These are phyloP conservation scores for Cebus imitator DNA, from an alignment of 2,113 vertebrate genomes.

Conservation along the genomic window DNA sequence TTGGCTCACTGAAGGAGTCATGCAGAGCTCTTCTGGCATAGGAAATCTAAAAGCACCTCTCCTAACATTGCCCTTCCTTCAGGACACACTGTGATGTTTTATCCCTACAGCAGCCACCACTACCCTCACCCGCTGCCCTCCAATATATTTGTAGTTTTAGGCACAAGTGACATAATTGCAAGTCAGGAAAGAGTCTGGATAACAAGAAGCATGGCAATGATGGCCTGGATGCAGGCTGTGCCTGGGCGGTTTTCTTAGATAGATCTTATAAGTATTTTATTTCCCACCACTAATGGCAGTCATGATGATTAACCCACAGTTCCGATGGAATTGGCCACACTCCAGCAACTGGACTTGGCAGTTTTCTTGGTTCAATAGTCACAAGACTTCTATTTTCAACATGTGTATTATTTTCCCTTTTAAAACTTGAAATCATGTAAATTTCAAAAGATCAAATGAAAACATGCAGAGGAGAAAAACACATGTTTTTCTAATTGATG, in stretches of 20 bases:
- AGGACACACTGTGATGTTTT: no score
- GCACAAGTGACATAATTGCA: not conserved
- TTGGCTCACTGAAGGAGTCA: not conserved
- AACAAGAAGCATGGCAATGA: no score
- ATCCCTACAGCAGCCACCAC: not conserved
- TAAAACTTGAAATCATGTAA: not conserved
- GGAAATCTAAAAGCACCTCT: not conserved
- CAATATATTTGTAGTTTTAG: not conserved
- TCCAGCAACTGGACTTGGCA: no score
- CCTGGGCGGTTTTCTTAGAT: not conserved
- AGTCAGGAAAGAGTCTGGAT: not conserved
- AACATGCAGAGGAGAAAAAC: not conserved
- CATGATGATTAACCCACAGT: no score
- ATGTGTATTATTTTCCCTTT: not conserved
- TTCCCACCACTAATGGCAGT: not conserved
- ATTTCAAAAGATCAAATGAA: not conserved
- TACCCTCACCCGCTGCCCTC: fast-evolving
- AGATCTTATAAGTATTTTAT: not conserved
- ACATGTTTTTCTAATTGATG: not conserved
- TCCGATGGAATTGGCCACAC: not conserved
- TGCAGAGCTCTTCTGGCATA: fast-evolving
- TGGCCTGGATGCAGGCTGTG: not conserved
- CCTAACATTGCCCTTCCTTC: not conserved
- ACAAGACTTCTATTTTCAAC: not conserved
- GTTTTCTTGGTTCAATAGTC: not conserved